phyloP scores from a whole-genome alignment of 53 echinoderm and acorn worm genomes.

The Astropecten irregularis region DNA sequence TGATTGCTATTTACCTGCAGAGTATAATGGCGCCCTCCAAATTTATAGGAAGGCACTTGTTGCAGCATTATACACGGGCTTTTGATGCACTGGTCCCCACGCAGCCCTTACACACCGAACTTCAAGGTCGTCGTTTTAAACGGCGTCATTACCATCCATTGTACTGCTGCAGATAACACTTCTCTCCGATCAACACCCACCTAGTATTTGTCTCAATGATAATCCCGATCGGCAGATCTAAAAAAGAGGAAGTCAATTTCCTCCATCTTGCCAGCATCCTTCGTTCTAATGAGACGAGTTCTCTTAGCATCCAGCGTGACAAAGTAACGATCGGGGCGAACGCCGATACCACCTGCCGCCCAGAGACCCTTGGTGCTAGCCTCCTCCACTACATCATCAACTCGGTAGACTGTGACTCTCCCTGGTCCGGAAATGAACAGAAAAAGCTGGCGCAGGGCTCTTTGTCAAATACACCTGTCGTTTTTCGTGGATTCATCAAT shows the following conservation, averaged over 20 bases:
- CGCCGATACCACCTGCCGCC: constrained; percentile 31
- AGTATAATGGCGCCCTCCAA: neutral
- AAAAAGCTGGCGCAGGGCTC: constrained; percentile 22
- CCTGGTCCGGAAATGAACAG: constrained; percentile 48
- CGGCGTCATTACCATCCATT: neutral
- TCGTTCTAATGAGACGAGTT: neutral
- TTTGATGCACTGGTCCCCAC: too few species aligned
- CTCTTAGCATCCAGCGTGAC: constrained; percentile 35
- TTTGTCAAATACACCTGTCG: constrained; percentile 55
- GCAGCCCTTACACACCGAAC: constrained; percentile 1
- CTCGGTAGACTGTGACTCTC: neutral
- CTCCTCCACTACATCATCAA: neutral
- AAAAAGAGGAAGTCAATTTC: constrained; percentile 46
- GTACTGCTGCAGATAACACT: neutral
- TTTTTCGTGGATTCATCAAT: too few species aligned
- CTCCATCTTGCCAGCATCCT: constrained; percentile 41
- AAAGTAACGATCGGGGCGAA: constrained; percentile 40
- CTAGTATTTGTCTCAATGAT: too few species aligned
- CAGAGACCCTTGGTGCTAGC: neutral
- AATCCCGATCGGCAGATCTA: too few species aligned
- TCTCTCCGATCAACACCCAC: neutral
- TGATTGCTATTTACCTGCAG: constrained; percentile 28
- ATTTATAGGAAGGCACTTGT: neutral
- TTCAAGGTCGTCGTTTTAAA: constrained; percentile 11
- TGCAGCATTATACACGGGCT: neutral